Evolutionary conservation across 92 coral and sea anemone species (phyloP), one percentile per base, ranked within the genome.

Genomic region (Paragorgia papillata): DNA sequence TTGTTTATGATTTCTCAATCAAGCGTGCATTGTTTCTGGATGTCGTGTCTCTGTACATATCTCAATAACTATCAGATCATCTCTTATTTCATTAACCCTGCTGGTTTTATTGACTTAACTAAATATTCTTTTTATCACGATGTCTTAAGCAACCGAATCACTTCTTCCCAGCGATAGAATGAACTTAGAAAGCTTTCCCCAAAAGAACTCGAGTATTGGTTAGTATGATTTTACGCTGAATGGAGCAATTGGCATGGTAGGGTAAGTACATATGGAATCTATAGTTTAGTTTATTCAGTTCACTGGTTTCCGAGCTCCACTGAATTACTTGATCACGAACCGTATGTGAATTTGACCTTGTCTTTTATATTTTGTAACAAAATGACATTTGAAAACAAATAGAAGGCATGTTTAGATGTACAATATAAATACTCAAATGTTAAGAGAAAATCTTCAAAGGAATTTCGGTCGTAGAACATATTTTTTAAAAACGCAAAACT

Each of bases 21-120:
- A 71, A 71, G 64, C 78, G 78, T 71, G 78, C 78, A 71, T 71
- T 71, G 49, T 71, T 71, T 71, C 29, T 30, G 78, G 46, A 71
- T 71, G 78, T 39, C 78, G 78, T 71, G 64, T 53, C 24, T 30
- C 41, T 26, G 35, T 55, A 68, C 48, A 43, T 43, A 33, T 35
- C 24, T 33, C 35, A 20, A 59, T 26, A 10, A 22, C 18, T 25
- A 71, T 71, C 50, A 71, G 63, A 71, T 71, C 78, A 71, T 71
- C 57, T 17, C 53, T 13, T 32, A 25, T 9, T 15, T 9, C 7
- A 8, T 13, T 3, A 13, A 29, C 17, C 5, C 50, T 28, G 21
- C 56, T 33, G 13, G 8, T 19, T 15, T n/a, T 51, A 13, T 62
- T 24, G 4, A 4, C 41, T 31, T 19, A 18, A 10, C 33, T 53